Evolutionary conservation across 2,113 vertebrate species (phyloP).

Genomic region (Trichomycterus rosablanca): DNA sequence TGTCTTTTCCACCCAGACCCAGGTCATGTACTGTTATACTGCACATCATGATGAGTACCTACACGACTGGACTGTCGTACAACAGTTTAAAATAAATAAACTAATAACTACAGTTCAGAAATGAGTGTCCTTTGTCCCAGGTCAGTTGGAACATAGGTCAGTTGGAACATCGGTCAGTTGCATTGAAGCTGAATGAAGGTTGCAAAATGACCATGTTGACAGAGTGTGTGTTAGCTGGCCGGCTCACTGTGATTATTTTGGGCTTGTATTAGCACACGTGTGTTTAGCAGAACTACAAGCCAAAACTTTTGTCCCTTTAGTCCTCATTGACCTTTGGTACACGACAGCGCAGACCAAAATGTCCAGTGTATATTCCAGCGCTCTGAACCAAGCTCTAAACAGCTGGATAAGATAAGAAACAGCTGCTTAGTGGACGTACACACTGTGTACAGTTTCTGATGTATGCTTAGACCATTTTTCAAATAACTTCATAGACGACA

Average conservation of each 20-base stretch:
- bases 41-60: too few relatives aligned
- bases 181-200: background rate
- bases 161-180: background rate
- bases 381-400: background rate
- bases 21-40: too few relatives aligned
- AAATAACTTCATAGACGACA: too few relatives aligned
- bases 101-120: too few relatives aligned
- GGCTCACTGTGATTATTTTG: background rate
- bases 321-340: slow-evolving; percentile 39
- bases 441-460: too few relatives aligned
- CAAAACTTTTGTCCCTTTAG: slow-evolving; percentile 35
- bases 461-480: too few relatives aligned
- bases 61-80: too few relatives aligned
- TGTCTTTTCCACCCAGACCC: too few relatives aligned
- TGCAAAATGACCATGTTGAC: background rate
- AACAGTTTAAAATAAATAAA: too few relatives aligned
- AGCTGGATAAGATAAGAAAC: slow-evolving; percentile 9
- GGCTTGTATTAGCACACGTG: slow-evolving; percentile 29
- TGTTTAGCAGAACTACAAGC: background rate
- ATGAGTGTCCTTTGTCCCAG: too few relatives aligned
- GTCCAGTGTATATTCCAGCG: background rate
- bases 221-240: background rate
- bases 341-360: background rate
- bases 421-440: background rate
- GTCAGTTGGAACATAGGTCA: too few relatives aligned